Base-by-base conservation (phyloP, 2,113 vertebrate genomes). In the Labrus mixtus region DNA sequence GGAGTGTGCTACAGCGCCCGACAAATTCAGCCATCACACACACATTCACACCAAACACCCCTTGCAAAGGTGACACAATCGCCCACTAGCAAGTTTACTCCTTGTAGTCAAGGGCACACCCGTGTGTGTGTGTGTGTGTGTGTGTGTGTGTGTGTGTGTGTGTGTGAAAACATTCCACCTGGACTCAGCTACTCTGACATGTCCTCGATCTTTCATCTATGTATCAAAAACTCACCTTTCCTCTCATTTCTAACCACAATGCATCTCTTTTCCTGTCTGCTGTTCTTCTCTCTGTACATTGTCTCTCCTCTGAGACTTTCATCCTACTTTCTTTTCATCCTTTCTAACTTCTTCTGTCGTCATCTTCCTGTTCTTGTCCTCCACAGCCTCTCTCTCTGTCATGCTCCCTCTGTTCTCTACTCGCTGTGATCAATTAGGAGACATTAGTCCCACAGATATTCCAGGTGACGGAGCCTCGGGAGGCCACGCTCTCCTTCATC, bases 351-450 rank as follows among this genome's bases (percentile, higher is more conserved):
- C 55, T 76, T 63, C 60, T 58, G 25, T 68, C 58, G 17, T 50
- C 53, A 43, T 33, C 63, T 50, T 56, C 51, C 67, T 65, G 74
- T 64, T 82, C 46, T 58, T 10, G 81, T 88, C 87, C 84, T 91
- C 72, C 71, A 23, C 80, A 29, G 68, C 62, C 69, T 58, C 69
- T 58, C 74, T 73, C 68, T 65, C 69, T 90, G 79, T 84, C 84
- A 79, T 77, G 56, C 81, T 83, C 77, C 82, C 76, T 90, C 88
- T 87, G 74, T 83, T 80, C 83, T 62, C 56, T 29, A 69, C 69
- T 90, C 10, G 55, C 86, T 85, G 77, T 88, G 91, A 92, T 92
- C 87, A 91, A 90, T 92, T 92, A 92, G 87, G 78, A 85, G 86
- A 89, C 90, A 91, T 93, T 92, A 92, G 85, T 93, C 82, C 84